Percentiles rank a stretch among this genome's conserved stretches.
phyloP scores from a whole-genome alignment of 2,888 invertebrate genomes.

The Ligdia adustata region DNA sequence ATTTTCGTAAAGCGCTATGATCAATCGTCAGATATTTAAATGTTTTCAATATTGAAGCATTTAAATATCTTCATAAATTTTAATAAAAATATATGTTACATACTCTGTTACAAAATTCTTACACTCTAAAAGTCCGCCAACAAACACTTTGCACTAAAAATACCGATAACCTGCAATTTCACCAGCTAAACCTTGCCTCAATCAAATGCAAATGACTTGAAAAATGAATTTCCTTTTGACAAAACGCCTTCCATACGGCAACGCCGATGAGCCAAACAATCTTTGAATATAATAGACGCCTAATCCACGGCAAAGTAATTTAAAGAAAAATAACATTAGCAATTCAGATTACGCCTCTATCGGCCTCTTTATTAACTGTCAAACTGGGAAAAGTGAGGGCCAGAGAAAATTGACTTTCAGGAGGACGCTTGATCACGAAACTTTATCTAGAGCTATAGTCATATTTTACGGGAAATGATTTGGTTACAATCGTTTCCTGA shows the following conservation, averaged over 20 bases:
- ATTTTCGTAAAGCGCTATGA: too few species aligned
- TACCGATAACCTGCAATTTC: slow-evolving; percentile 7
- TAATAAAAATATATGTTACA: too few species aligned
- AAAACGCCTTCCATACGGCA: slow-evolving; percentile 37
- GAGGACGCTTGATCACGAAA: slow-evolving; percentile 53
- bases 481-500: slow-evolving; percentile 12
- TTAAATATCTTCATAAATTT: too few species aligned
- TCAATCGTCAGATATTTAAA: too few species aligned
- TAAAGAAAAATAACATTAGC: slow-evolving; percentile 83
- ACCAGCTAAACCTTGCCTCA: slow-evolving; percentile 1
- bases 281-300: slow-evolving; percentile 72
- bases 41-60: too few species aligned
- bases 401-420: slow-evolving; percentile 68
- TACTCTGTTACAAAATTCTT: background rate
- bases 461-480: slow-evolving; percentile 40
- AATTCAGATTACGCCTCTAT: slow-evolving; percentile 76
- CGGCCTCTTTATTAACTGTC: slow-evolving; percentile 77
- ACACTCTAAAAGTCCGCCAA: background rate
- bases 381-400: slow-evolving; percentile 64
- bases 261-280: slow-evolving; percentile 67
- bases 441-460: slow-evolving; percentile 57
- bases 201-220: slow-evolving; percentile 14
- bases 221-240: slow-evolving; percentile 10
- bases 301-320: slow-evolving; percentile 75
- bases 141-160: background rate